Percentiles rank a stretch among this genome's conserved stretches.
Conservation (phyloP, 2,888 invertebrate genomes). For the Cheilosia grossa region DNA sequence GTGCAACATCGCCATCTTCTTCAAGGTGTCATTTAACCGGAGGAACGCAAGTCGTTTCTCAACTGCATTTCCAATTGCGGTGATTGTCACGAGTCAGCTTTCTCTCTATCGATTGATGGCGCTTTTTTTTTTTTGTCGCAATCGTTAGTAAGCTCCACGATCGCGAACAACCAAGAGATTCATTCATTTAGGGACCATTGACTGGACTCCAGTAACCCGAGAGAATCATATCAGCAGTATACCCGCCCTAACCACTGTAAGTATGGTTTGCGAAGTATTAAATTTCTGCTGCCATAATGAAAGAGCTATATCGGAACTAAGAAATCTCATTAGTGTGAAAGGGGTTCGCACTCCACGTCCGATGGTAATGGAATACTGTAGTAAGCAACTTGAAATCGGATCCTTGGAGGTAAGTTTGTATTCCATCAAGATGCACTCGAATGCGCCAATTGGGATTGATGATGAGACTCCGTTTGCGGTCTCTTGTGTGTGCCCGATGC, state of each 20-base stretch:
- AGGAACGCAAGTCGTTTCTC: conserved; percentile 20
- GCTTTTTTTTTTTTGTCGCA: conserved; percentile 11
- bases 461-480: background rate
- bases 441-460: conserved; percentile 45
- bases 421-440: conserved; percentile 53
- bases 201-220: conserved; percentile 35
- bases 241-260: conserved; percentile 10
- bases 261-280: conserved; percentile 48
- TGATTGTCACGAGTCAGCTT: conserved; percentile 41
- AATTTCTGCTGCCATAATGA: conserved; percentile 53
- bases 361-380: conserved; percentile 33
- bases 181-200: conserved; percentile 52
- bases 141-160: conserved; percentile 2
- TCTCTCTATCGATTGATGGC: conserved; percentile 41
- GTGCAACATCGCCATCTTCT: conserved; percentile 10
- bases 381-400: conserved; percentile 50
- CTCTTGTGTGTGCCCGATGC: background rate
- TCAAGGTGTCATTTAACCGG: background rate
- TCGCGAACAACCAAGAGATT: conserved; percentile 2
- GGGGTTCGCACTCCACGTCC: conserved; percentile 38
- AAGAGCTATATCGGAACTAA: conserved; percentile 37
- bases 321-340: conserved; percentile 63
- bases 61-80: conserved; percentile 44
- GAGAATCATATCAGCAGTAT: too few relatives aligned
- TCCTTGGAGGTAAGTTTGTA: conserved; percentile 30